These are phyloP conservation scores for Baronia brevicornis DNA, from an alignment of 2,888 invertebrate species.

Conservation along the genomic window DNA sequence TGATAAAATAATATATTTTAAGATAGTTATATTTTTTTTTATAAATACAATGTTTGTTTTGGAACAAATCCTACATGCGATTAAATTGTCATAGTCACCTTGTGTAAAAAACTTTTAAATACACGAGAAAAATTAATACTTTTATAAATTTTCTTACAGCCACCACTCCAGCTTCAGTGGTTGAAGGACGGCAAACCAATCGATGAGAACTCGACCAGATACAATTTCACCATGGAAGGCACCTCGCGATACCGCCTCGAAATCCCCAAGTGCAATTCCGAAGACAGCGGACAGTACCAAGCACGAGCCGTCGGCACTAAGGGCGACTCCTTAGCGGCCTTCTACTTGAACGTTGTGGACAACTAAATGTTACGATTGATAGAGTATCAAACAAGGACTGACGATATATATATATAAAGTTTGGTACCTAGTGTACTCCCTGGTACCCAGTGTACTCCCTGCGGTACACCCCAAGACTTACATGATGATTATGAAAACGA, in stretches of 20 bases:
- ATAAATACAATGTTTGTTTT: too few species aligned
- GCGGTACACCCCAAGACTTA: constrained; percentile 32
- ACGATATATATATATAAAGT: constrained; percentile 27
- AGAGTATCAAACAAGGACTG: constrained; percentile 37
- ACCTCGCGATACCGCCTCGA: constrained; percentile 86
- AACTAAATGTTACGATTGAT: constrained; percentile 33
- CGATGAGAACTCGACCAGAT: constrained; percentile 84
- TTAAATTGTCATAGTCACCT: too few species aligned
- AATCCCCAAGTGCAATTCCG: constrained; percentile 82
- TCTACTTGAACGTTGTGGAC: constrained; percentile 87
- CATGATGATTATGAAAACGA: constrained; percentile 25
- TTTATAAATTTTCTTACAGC: constrained; percentile 32
- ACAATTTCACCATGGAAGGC: constrained; percentile 87
- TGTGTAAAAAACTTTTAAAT: too few species aligned
- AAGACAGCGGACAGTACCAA: constrained; percentile 92
- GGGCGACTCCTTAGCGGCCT: constrained; percentile 88
- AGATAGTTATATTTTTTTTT: too few species aligned
- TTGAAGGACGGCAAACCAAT: constrained; percentile 94
- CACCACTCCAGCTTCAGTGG: constrained; percentile 85
- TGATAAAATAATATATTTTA: too few species aligned
- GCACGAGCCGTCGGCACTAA: constrained; percentile 90
- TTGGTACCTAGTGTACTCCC: constrained; percentile 40
- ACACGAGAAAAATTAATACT: too few species aligned
- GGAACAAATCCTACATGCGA: too few species aligned
- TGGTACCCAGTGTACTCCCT: constrained; percentile 44